Evolutionary conservation across 2,113 vertebrate species (phyloP).

Genomic region (Corythoichthys haematopterus): DNA sequence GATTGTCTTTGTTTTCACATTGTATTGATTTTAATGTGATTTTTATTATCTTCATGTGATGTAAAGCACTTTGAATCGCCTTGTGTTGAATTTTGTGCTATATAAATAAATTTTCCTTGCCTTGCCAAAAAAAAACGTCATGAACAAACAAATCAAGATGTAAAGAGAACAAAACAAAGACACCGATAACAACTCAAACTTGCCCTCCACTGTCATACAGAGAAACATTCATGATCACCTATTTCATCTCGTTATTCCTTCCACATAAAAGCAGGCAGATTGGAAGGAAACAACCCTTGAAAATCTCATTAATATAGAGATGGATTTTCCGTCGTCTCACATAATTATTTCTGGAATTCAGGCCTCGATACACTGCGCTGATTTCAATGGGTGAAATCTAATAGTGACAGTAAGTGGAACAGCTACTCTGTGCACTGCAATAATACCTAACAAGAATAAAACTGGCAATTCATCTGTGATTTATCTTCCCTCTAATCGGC

Average conservation of each 20-base stretch:
- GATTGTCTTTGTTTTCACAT: no score
- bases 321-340: slow-evolving; percentile 30
- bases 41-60: no score
- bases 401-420: slow-evolving; percentile 12
- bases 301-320: slow-evolving; percentile 30
- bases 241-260: slow-evolving; percentile 23
- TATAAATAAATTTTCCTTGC: no score
- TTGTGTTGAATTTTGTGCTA: no score
- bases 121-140: no score
- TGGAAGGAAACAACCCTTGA: slow-evolving; percentile 20
- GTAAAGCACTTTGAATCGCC: no score
- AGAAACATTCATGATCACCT: slow-evolving; percentile 1
- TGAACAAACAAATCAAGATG: background rate
- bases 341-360: slow-evolving; percentile 17
- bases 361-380: slow-evolving; percentile 4
- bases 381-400: slow-evolving; percentile 27
- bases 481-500: slow-evolving; percentile 34
- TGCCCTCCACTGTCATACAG: background rate
- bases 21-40: no score
- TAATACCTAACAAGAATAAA: slow-evolving; percentile 8
- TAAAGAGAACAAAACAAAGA: slow-evolving; percentile 1
- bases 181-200: background rate
- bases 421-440: background rate
- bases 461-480: slow-evolving; percentile 29
- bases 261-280: slow-evolving; percentile 8